Percentiles rank a stretch among this genome's conserved stretches.
Evolutionary conservation across 1,140 invertebrate genomes (phyloP).

Genomic region (Rhynchophorus ferrugineus): DNA sequence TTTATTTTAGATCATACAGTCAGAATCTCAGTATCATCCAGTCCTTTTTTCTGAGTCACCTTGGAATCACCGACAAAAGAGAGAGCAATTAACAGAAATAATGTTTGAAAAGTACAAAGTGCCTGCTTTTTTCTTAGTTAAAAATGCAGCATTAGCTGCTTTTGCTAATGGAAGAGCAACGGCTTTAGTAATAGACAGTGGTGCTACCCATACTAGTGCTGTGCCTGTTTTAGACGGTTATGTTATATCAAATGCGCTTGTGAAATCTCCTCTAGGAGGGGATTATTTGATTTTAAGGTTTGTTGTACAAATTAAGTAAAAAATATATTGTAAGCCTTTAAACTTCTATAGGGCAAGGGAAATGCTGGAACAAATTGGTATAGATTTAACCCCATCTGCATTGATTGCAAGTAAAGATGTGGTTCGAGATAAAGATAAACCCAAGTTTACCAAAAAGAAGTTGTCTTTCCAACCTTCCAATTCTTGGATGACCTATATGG

Average conservation of each 20-base stretch:
- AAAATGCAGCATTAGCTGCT: constrained; percentile 89
- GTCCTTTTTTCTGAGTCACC: constrained; percentile 90
- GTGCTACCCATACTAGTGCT: constrained; percentile 88
- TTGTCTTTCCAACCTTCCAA: constrained; percentile 75
- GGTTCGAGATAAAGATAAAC: constrained; percentile 74
- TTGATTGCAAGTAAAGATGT: constrained; percentile 70
- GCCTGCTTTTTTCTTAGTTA: constrained; percentile 90
- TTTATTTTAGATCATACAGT: constrained; percentile 58
- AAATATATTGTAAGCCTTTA: neutral
- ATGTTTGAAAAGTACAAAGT: constrained; percentile 97
- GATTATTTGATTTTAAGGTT: constrained; percentile 23
- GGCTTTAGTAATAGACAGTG: constrained; percentile 87
- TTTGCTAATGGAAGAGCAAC: constrained; percentile 90
- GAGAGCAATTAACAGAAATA: constrained; percentile 86
- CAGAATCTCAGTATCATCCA: constrained; percentile 82
- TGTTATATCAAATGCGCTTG: constrained; percentile 82
- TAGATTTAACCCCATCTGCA: constrained; percentile 84
- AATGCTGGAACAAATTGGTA: constrained; percentile 66
- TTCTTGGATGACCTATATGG: constrained; percentile 87
- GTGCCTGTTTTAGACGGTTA: constrained; percentile 88
- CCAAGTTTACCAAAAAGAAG: constrained; percentile 70
- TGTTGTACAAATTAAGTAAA: neutral
- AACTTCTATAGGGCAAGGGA: constrained; percentile 71
- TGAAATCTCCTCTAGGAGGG: constrained; percentile 80
- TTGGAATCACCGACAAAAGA: constrained; percentile 79